phyloP scores from a whole-genome alignment of 1,140 invertebrate species.

The Drosophila aff. region DNA sequence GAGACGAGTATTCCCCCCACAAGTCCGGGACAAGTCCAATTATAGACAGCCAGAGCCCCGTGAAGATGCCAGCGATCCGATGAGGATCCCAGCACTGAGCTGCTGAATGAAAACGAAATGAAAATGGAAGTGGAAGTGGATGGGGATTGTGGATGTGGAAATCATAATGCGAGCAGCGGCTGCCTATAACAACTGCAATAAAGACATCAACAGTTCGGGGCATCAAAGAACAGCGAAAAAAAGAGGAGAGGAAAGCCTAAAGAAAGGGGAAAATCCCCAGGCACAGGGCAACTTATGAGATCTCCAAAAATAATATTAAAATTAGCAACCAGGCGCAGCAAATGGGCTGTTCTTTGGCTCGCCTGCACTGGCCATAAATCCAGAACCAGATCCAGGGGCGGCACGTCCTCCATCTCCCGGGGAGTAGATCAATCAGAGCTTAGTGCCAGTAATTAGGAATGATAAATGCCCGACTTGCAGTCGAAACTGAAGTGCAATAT shows the following conservation, averaged over 20 bases:
- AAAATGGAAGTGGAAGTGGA: conserved; percentile 4
- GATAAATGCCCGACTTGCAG: conserved; percentile 62
- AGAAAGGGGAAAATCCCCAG: conserved; percentile 3
- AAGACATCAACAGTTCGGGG: conserved; percentile 80
- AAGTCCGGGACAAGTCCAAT: conserved; percentile 67
- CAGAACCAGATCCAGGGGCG: conserved; percentile 30
- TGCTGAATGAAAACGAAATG: conserved; percentile 69
- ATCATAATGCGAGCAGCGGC: conserved; percentile 66
- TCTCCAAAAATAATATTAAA: conserved; percentile 83
- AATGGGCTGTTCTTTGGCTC: conserved; percentile 62
- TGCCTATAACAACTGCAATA: conserved; percentile 65
- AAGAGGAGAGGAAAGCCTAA: not conserved
- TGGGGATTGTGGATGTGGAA: conserved; percentile 27
- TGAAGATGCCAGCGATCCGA: conserved; percentile 66
- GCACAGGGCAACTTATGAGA: conserved; percentile 68
- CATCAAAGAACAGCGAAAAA: conserved; percentile 61
- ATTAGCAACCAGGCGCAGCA: conserved; percentile 79
- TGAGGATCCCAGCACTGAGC: conserved; percentile 51
- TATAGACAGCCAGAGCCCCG: conserved; percentile 76
- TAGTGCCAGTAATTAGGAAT: conserved; percentile 77
- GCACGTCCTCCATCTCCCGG: conserved; percentile 36
- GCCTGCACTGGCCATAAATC: conserved; percentile 53
- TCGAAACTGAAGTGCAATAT: conserved; percentile 34
- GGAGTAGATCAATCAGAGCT: conserved; percentile 76
- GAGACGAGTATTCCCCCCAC: conserved; percentile 10